Percentiles rank a stretch among this genome's conserved stretches.
Evolutionary conservation across 2,113 vertebrate genomes (phyloP).

Genomic region (Oryctolagus cuniculus): mOryCun1.1 NC_091442.1:5399501-5400000

Average conservation of each 20-base stretch:
- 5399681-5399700: rapidly evolving
- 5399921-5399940: neutral
- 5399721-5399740: neutral
- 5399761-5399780: neutral
- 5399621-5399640: neutral
- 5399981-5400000: neutral
- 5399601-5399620: neutral
- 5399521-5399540: neutral
- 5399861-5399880: neutral
- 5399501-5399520: neutral
- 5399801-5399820: neutral
- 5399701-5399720: neutral
- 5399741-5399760: neutral
- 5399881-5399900: neutral
- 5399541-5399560: neutral
- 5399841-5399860: neutral
- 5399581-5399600: neutral
- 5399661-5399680: neutral
- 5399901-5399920: neutral
- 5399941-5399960: neutral
- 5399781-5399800: neutral
- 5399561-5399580: neutral
- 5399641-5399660: neutral
- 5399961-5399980: neutral
- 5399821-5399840: too few species aligned